A percentile compares a stretch with the other conserved stretches of the same genome.
Evolutionary conservation across 2,888 invertebrate species (phyloP).

Genomic region (Cantharis rustica): DNA sequence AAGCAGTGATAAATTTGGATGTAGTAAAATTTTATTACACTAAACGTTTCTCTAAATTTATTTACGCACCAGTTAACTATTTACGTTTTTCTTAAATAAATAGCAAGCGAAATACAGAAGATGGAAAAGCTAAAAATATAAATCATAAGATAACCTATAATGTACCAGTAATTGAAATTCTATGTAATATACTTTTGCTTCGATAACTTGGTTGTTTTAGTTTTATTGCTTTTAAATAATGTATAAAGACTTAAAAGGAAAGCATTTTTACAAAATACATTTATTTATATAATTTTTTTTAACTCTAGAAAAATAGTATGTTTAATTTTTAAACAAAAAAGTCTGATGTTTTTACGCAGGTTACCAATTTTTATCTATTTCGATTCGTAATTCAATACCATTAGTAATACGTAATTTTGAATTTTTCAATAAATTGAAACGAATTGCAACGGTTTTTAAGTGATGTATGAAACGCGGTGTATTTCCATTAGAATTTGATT

Average conservation of each 20-base stretch:
- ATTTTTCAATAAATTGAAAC: background rate
- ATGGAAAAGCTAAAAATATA: background rate
- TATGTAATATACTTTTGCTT: background rate
- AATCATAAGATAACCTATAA: background rate
- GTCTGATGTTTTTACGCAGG: background rate
- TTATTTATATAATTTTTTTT: background rate
- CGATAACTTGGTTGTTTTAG: background rate
- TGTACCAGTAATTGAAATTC: background rate
- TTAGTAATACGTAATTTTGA: background rate
- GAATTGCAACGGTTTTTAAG: background rate
- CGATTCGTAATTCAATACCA: background rate
- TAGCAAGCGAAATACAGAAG: background rate
- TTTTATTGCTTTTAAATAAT: background rate
- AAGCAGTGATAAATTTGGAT: background rate
- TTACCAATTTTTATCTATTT: background rate
- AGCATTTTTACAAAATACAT: background rate
- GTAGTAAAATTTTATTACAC: background rate
- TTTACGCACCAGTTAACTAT: background rate
- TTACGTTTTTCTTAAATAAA: background rate
- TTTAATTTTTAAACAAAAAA: background rate
- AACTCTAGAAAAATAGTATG: background rate
- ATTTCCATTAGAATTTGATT: background rate
- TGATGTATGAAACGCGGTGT: background rate
- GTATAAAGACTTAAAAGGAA: background rate
- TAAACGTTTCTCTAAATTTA: background rate